Base-by-base conservation (phyloP, 2,888 invertebrate genomes). In the Anthophora plumipes region DNA sequence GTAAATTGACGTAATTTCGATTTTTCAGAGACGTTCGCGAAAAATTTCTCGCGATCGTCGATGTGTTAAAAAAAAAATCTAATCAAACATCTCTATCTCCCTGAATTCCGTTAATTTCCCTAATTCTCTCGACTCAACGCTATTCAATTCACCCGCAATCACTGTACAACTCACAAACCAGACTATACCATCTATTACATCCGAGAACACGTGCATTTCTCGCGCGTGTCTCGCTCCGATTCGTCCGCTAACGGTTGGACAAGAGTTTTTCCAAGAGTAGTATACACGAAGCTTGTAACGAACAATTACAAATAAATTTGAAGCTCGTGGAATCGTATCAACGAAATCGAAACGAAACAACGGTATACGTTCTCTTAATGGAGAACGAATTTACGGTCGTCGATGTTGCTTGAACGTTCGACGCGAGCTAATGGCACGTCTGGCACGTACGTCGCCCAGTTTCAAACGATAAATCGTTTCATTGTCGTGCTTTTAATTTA, bases 161-260 rank as follows among this genome's bases (percentile, higher is more conserved):
- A 7, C 31, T 17, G 17, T 7, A 8, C 17, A 55, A 20, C 8
- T n/a, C 54, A 25, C 54, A 11, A 59, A 20, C n/a, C 17, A 41
- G 1, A 41, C 5, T 59, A 41, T 41, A 20, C 39, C 20, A 41
- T 14, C 41, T 60, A 60, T 60, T 43, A 20, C 60, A n/a, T 22
- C 6, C 43, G 6, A 14, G 43, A 43, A 67, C 41, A 31, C 17
- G 55, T 31, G 67, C 43, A 43, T 12, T 43, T 55, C n/a, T 22
- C 60, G 63, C 61, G 55, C 14, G 31, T 63, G 80, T 87, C 73
- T 85, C 80, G 82, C 80, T 87, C 80, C 83, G 82, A 86, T 86
- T 86, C 82, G 71, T 63, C 70, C 71, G 59, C 67, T 85, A 87
- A 86, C 79, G 72, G 79, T 81, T 79, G 67, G 71, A 63, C 75